These are phyloP conservation scores for Stomatorhinus walkeri DNA, from an alignment of 2,797 vertebrate species.

Conservation along the genomic window DNA sequence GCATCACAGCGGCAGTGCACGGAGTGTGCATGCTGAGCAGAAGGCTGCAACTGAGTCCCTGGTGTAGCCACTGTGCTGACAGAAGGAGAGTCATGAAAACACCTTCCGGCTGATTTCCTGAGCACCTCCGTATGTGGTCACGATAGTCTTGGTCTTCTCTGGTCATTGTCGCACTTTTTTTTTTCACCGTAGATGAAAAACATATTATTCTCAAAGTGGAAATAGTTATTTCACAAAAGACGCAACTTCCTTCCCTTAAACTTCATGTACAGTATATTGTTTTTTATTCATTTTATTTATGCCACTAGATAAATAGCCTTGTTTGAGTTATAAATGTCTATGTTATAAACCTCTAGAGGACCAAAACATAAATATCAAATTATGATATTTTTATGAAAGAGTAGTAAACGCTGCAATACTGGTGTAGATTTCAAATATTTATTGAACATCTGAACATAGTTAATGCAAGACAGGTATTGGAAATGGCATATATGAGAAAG, in stretches of 20 bases:
- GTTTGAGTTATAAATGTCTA: neutral
- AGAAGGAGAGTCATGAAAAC: neutral
- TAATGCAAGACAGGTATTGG: conserved; percentile 50
- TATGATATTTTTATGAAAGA: conserved; percentile 2
- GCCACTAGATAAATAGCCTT: neutral
- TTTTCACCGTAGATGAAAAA: neutral
- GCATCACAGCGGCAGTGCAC: neutral
- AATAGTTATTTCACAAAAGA: neutral
- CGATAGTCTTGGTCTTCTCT: neutral
- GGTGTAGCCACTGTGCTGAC: neutral
- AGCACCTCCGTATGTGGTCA: neutral
- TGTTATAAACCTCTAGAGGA: neutral
- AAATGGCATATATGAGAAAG: conserved; percentile 47
- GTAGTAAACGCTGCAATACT: conserved; percentile 34
- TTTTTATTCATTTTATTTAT: neutral
- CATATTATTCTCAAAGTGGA: neutral
- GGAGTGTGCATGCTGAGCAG: neutral
- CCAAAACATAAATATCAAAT: neutral
- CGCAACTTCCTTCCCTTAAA: neutral
- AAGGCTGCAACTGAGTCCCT: neutral
- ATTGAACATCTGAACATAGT: conserved; percentile 71
- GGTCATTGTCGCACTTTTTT: neutral
- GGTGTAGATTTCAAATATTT: conserved; percentile 82
- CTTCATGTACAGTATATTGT: neutral
- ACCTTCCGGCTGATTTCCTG: neutral